Conservation (phyloP, 2,113 vertebrate species). For the Etia nguti region DNA sequence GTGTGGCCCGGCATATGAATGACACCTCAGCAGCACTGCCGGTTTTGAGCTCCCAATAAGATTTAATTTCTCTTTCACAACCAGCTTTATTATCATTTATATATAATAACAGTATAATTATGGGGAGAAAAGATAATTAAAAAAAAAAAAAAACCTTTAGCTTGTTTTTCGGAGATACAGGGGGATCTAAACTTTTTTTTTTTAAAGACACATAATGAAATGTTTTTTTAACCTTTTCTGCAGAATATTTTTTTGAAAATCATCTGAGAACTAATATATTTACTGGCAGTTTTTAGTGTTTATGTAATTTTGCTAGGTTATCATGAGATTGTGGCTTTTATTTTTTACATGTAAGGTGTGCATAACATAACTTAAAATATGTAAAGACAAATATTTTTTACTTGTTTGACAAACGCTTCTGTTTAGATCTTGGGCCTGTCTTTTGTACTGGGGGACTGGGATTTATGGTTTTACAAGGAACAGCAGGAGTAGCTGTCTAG, state of each 20-base stretch:
- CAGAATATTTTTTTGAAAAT: background rate
- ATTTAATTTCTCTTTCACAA: background rate
- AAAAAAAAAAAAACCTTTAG: background rate
- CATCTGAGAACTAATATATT: background rate
- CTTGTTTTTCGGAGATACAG: background rate
- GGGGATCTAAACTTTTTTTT: background rate
- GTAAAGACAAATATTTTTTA: accelerated
- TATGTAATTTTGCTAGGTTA: background rate
- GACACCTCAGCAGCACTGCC: background rate
- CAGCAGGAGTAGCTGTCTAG: background rate
- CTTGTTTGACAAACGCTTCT: background rate
- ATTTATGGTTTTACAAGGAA: background rate
- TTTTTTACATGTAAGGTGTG: background rate
- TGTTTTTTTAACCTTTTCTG: background rate
- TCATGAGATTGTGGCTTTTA: background rate
- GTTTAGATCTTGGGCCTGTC: background rate
- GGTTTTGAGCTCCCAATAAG: background rate
- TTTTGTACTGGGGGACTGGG: background rate
- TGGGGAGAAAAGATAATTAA: background rate
- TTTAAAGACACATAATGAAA: background rate
- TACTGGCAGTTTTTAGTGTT: background rate
- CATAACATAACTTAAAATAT: background rate
- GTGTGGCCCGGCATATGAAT: background rate
- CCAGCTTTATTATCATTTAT: background rate
- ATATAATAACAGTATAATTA: background rate